A percentile compares a stretch with the other conserved stretches of the same genome.
These are phyloP conservation scores for Mechanitis mazaeus DNA, from an alignment of 2,888 invertebrate genomes.

Conservation along the genomic window DNA sequence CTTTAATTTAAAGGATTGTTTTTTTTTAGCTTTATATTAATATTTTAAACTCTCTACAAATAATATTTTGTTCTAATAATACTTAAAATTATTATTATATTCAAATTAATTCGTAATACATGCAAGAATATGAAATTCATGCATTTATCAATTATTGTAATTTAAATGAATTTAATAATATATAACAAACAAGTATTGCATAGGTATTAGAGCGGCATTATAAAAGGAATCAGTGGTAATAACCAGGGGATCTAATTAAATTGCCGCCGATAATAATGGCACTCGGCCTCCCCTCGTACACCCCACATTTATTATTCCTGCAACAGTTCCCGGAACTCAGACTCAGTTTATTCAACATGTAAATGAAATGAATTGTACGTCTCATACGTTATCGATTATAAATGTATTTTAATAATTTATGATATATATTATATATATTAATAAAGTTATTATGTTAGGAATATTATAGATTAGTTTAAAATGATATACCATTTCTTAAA, in stretches of 20 bases:
- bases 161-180: conserved; percentile 42
- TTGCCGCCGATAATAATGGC: conserved; percentile 75
- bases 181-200: conserved; percentile 42
- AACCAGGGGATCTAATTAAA: conserved; percentile 75
- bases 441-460: too few relatives aligned
- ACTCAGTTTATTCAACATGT: conserved; percentile 35
- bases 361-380: conserved; percentile 31
- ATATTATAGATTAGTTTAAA: too few relatives aligned
- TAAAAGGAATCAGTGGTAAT: conserved; percentile 73
- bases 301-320: conserved; percentile 72
- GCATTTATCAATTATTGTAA: conserved; percentile 45
- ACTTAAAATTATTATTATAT: too few relatives aligned
- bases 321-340: conserved; percentile 45
- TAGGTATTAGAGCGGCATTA: conserved; percentile 64
- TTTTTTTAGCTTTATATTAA: background rate
- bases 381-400: conserved; percentile 25
- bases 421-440: conserved; percentile 8
- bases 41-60: too few relatives aligned
- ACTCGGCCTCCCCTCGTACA: conserved; percentile 61
- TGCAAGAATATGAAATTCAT: conserved; percentile 29
- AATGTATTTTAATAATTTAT: background rate
- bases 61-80: too few relatives aligned
- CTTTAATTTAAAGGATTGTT: conserved; percentile 28
- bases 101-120: too few relatives aligned
- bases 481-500: background rate